These are phyloP conservation scores for Ichneumoninae sp. DNA, from an alignment of 2,888 invertebrate species.

Conservation along the genomic window DNA sequence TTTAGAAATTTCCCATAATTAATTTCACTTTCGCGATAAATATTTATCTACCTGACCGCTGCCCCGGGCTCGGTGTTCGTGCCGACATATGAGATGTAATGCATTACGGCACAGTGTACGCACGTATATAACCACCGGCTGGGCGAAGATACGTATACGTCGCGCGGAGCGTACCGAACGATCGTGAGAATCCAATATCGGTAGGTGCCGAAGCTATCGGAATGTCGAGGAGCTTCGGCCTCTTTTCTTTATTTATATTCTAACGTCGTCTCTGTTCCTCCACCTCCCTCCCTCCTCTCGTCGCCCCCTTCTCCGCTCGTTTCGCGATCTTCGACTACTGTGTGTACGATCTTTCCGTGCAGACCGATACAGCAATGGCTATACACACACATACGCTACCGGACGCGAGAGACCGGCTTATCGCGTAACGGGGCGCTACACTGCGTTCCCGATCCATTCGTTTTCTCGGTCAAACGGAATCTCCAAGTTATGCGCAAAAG, in stretches of 20 bases:
- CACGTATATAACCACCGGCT: conserved; percentile 25
- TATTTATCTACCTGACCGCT: conserved; percentile 64
- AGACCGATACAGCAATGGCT: conserved; percentile 38
- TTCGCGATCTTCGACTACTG: conserved; percentile 24
- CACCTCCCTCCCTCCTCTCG: conserved; percentile 22
- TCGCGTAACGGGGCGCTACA: conserved; percentile 81
- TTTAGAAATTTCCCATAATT: conserved; percentile 66
- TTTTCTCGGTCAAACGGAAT: conserved; percentile 83
- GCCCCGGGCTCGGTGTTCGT: conserved; percentile 51
- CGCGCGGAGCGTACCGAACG: conserved; percentile 27
- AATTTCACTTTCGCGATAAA: conserved; percentile 71
- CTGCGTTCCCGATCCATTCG: conserved; percentile 77
- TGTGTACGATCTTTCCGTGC: conserved; percentile 36
- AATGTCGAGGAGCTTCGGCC: conserved; percentile 56
- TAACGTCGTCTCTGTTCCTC: conserved; percentile 57
- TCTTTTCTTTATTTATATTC: conserved; percentile 66
- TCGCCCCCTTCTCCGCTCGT: not conserved
- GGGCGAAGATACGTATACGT: conserved; percentile 29
- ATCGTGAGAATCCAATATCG: conserved; percentile 68
- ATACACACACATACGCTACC: conserved; percentile 75
- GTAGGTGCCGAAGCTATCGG: conserved; percentile 58
- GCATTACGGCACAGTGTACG: conserved; percentile 42
- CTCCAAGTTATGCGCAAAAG: conserved; percentile 78
- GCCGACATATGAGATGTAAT: conserved; percentile 54
- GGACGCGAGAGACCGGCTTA: conserved; percentile 80